Evolutionary conservation across 1,140 invertebrate genomes (phyloP).

Genomic region (Drosophila elegans): DNA sequence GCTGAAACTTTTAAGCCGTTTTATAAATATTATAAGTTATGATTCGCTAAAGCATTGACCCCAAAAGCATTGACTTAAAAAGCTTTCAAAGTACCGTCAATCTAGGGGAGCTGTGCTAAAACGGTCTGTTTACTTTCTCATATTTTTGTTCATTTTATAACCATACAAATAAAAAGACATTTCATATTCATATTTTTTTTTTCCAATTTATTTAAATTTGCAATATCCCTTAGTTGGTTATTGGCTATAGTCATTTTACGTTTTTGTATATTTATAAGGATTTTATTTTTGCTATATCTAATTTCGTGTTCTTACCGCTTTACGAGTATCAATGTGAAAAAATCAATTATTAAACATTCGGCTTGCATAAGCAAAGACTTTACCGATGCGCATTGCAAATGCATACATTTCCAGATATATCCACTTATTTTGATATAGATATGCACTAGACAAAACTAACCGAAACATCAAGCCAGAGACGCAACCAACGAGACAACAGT

Average conservation of each 20-base stretch:
- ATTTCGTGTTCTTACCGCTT: slow-evolving; percentile 30
- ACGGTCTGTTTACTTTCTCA: too few species aligned
- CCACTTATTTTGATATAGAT: slow-evolving; percentile 10
- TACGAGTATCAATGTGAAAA: slow-evolving; percentile 58
- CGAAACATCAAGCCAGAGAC: slow-evolving; percentile 42
- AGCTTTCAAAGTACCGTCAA: too few species aligned
- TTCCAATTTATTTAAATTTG: slow-evolving; percentile 57
- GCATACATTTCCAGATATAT: slow-evolving; percentile 6
- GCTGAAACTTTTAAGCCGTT: too few species aligned
- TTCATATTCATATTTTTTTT: slow-evolving; percentile 15
- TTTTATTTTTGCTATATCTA: slow-evolving; percentile 36
- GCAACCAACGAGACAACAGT: slow-evolving; percentile 34
- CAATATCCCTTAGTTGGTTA: slow-evolving; percentile 53
- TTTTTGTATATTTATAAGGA: slow-evolving; percentile 36
- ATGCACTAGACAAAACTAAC: slow-evolving; percentile 32
- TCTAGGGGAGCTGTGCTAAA: too few species aligned
- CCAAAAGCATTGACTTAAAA: too few species aligned
- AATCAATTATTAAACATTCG: slow-evolving; percentile 72
- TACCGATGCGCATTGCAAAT: not conserved
- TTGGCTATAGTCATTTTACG: slow-evolving; percentile 54
- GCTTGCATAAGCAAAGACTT: slow-evolving; percentile 42
- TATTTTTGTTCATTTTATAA: not conserved
- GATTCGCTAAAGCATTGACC: too few species aligned
- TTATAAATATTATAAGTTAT: too few species aligned
- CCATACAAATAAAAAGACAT: not conserved